A percentile compares a stretch with the other conserved stretches of the same genome.
Evolutionary conservation across 2,797 vertebrate species (phyloP).

Genomic region (Delichon dasypus): DNA sequence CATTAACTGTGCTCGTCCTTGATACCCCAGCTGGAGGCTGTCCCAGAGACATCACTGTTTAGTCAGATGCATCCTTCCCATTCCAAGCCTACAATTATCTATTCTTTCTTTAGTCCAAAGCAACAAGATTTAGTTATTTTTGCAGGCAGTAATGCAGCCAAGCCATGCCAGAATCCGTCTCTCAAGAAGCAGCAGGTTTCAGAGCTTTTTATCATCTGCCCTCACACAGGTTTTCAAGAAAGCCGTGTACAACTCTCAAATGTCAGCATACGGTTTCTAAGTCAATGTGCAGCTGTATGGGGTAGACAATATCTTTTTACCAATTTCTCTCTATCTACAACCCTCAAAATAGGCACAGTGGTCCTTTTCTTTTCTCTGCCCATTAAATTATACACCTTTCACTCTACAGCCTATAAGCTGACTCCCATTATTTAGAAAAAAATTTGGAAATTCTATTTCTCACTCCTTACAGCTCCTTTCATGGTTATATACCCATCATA

Average conservation of each 20-base stretch:
- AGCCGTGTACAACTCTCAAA: background rate
- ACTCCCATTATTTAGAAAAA: background rate
- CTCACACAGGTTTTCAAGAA: slow-evolving; percentile 13
- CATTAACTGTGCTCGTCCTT: background rate
- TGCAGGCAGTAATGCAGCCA: background rate
- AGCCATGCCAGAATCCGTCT: background rate
- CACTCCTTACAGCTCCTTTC: background rate
- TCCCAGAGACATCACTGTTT: background rate
- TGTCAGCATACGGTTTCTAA: background rate
- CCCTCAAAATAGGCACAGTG: background rate
- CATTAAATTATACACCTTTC: background rate
- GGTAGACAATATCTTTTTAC: background rate
- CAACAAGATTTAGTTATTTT: background rate
- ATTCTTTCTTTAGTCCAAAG: background rate
- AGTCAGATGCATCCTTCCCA: background rate
- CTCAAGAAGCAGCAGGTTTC: background rate
- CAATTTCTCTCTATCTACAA: background rate
- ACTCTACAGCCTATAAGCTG: background rate
- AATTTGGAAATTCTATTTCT: background rate
- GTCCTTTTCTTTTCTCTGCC: background rate
- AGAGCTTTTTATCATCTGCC: background rate
- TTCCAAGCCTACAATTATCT: background rate
- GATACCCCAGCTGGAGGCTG: background rate
- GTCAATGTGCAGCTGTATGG: background rate
- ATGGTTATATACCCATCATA: background rate